Evolutionary conservation across 2,797 vertebrate species (phyloP).

Genomic region (Merluccius polli): DNA sequence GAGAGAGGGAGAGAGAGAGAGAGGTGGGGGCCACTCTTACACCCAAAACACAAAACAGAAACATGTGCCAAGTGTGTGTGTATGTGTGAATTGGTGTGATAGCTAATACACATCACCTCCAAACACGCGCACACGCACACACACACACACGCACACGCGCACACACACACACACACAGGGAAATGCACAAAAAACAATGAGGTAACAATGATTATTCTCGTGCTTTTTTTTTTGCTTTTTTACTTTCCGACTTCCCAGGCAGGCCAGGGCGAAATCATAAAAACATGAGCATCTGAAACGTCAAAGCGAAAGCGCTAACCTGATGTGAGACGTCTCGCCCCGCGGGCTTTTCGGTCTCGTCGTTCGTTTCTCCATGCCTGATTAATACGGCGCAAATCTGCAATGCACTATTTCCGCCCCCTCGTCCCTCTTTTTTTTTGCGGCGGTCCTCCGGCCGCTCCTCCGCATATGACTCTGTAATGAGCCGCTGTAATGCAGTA

Average conservation of each 20-base stretch:
- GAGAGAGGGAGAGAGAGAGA: slow-evolving; percentile 33
- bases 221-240: too few relatives aligned
- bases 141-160: slow-evolving; percentile 10
- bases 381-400: neutral
- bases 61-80: slow-evolving; percentile 48
- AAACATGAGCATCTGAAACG: neutral
- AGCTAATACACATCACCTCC: slow-evolving; percentile 13
- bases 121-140: slow-evolving; percentile 5
- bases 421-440: neutral
- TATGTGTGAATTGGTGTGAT: slow-evolving; percentile 18
- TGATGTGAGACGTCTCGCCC: neutral
- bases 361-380: neutral
- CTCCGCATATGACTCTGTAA: neutral
- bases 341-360: neutral
- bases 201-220: too few relatives aligned
- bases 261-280: neutral
- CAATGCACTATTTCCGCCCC: neutral
- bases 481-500: too few relatives aligned
- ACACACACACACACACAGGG: slow-evolving; percentile 1
- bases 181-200: neutral
- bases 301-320: neutral
- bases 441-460: neutral
- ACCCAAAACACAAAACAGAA: slow-evolving; percentile 56
- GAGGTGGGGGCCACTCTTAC: slow-evolving; percentile 6
- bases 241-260: too few relatives aligned